Percentiles rank a stretch among this genome's conserved stretches.
Conservation (phyloP, 2,888 invertebrate species). For the Didymodactylos carnosus region DNA sequence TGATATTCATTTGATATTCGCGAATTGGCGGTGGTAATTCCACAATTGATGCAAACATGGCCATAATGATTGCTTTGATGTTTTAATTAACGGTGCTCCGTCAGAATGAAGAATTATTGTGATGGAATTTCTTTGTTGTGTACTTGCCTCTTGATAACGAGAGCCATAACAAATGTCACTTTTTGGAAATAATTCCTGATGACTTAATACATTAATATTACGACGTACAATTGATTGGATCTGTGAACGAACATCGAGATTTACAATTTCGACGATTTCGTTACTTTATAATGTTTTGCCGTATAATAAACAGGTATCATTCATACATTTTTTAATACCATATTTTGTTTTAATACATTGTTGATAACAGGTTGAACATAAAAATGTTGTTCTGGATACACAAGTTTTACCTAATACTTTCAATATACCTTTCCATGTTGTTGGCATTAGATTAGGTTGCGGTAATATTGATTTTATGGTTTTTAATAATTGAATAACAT, state of each 20-base stretch:
- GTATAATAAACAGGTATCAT: background rate
- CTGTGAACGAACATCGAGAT: background rate
- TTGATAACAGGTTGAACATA: background rate
- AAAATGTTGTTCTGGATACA: background rate
- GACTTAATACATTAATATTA: background rate
- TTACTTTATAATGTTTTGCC: background rate
- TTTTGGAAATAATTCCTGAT: background rate
- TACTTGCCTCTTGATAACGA: background rate
- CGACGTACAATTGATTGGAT: background rate
- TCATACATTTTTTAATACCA: background rate
- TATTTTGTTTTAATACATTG: background rate
- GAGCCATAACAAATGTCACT: background rate
- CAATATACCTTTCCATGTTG: background rate
- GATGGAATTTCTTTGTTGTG: background rate
- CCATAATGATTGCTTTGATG: background rate
- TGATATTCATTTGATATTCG: background rate
- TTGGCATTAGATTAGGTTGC: background rate
- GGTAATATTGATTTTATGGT: background rate
- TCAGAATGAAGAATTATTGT: background rate
- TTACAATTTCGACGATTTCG: background rate
- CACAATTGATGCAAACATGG: background rate
- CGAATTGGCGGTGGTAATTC: background rate
- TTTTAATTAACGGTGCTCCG: background rate
- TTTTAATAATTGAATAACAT: background rate
- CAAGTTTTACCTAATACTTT: background rate